Evolutionary conservation across 2,113 vertebrate species (phyloP).

Genomic region (Eulacestoma nigropectus): DNA sequence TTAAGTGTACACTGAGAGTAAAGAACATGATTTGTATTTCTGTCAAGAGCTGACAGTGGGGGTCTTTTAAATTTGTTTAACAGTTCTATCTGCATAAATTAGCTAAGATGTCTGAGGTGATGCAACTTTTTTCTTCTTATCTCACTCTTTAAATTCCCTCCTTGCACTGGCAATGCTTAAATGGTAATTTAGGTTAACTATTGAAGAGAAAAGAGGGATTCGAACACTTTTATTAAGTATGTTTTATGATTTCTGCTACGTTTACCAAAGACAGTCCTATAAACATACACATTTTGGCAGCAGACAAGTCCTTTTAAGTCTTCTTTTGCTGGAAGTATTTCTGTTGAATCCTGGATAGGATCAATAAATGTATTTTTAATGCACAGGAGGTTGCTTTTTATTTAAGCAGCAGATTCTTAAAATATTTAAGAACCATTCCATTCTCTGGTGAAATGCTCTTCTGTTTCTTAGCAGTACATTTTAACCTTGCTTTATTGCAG

Average conservation of each 20-base stretch:
- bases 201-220: background rate
- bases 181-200: background rate
- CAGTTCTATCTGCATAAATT: background rate
- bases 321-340: background rate
- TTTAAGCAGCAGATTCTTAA: slow-evolving; percentile 42
- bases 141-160: background rate
- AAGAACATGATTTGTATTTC: background rate
- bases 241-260: background rate
- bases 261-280: background rate
- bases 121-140: background rate
- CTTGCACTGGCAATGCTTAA: background rate
- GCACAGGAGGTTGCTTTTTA: background rate
- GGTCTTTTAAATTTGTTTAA: background rate
- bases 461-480: background rate
- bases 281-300: background rate
- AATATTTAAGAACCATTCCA: slow-evolving; percentile 40
- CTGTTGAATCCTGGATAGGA: slow-evolving; percentile 5
- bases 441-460: background rate
- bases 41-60: background rate
- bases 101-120: background rate
- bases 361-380: slow-evolving; percentile 41
- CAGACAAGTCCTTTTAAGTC: background rate
- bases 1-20: background rate
- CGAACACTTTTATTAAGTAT: background rate
- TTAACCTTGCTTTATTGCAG: slow-evolving; percentile 33